These are phyloP conservation scores for Clinocottus analis DNA, from an alignment of 2,113 vertebrate species.

Conservation along the genomic window DNA sequence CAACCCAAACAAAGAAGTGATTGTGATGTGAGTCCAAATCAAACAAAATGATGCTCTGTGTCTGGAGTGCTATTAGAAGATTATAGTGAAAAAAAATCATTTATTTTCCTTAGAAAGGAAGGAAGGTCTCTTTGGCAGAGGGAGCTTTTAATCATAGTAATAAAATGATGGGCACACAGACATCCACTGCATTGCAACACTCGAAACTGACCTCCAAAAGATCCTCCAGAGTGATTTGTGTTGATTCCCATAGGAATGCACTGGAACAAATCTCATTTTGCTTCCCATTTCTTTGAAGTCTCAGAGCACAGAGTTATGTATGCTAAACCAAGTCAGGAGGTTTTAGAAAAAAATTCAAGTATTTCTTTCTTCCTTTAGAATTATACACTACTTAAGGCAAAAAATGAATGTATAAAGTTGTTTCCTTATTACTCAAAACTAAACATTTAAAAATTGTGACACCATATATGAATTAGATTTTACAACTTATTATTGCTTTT, in stretches of 20 bases:
- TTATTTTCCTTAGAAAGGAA: neutral
- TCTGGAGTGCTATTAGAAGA: neutral
- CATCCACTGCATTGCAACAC: neutral
- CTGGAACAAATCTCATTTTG: neutral
- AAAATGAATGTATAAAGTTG: neutral
- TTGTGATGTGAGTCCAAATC: conserved; percentile 39
- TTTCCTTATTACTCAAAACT: neutral
- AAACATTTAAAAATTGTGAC: neutral
- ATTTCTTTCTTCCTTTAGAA: neutral
- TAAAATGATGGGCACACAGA: neutral
- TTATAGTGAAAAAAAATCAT: neutral
- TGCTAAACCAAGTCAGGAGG: neutral
- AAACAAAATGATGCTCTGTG: conserved; percentile 18
- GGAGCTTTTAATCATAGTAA: neutral
- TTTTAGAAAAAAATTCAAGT: neutral
- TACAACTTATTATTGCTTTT: neutral
- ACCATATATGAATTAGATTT: neutral
- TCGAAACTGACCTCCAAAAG: neutral
- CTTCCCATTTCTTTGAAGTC: neutral
- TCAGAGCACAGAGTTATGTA: neutral
- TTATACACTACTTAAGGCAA: too few species aligned
- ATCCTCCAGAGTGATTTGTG: neutral
- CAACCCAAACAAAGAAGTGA: conserved; percentile 41
- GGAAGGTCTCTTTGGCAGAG: neutral
- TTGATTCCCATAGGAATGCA: neutral